Evolutionary conservation across 2,797 vertebrate genomes (phyloP), one percentile per base, ranked within the genome.

Genomic region (Takifugu rubripes): DNA sequence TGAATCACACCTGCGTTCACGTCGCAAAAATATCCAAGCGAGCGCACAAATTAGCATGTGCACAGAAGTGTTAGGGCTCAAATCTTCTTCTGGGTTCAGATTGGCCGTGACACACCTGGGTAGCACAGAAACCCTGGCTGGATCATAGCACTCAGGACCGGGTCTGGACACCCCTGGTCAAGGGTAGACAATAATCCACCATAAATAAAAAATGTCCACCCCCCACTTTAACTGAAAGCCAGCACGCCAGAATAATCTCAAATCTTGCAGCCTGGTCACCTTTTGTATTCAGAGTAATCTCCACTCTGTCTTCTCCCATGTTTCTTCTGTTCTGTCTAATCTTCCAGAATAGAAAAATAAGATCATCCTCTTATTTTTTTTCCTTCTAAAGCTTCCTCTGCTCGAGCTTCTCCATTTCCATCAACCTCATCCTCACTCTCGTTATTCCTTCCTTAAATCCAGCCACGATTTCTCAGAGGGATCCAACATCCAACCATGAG

Each of bases 391-490:
- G 25, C 47, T 3, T 25, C 33, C 27, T 10, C 51, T 2, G 9
- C 25, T 36, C 12, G 2, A 27, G 31, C 14, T 17, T 4, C 36
- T 31, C 25, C 9, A 17, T 29, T 49, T n/a, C 15, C 25, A 27
- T 45, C 24, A 31, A 49, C 33, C 25, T 65, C 54, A 16, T 8
- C 44, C n/a, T 66, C 31, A 44, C 33, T 55, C 54, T 64, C 49
- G 49, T 74, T 68, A 65, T 68, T 8, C 27, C 49, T 47, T 71
- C 27, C 49, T 43, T 74, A 55, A 67, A 72, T 67, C 43, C 60
- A 58, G 5, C 45, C 60, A 33, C 66, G 54, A 5, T 64, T 46
- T 33, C 16, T 17, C 43, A 53, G 48, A 17, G 31, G 53, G 58
- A 79, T 79, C 75, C 26, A 17, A 11, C 36, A 40, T 33, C 31